Conservation (phyloP, 1,140 invertebrate species). For the Danaus melanippus region DNA sequence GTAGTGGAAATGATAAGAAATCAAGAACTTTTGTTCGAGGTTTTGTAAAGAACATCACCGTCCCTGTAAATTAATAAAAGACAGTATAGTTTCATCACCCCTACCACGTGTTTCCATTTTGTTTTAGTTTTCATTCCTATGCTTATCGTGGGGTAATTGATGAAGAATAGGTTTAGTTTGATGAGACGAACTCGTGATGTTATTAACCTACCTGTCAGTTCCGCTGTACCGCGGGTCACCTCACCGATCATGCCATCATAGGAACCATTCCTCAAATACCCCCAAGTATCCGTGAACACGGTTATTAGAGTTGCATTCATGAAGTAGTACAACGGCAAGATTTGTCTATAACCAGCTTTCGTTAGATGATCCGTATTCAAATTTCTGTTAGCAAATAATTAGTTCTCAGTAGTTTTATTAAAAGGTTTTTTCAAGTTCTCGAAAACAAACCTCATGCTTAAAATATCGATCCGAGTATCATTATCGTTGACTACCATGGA, state of each 20-base stretch:
- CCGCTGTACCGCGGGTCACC: slow-evolving; percentile 68
- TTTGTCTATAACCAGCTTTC: slow-evolving; percentile 72
- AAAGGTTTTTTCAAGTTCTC: not conserved
- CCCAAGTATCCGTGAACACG: slow-evolving; percentile 66
- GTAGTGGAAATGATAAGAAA: slow-evolving; percentile 73
- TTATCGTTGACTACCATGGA: slow-evolving; percentile 31
- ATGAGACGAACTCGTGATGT: slow-evolving; percentile 5
- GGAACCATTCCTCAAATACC: slow-evolving; percentile 57
- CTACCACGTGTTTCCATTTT: too few relatives aligned
- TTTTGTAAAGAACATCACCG: slow-evolving; percentile 70
- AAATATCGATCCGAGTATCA: slow-evolving; percentile 24
- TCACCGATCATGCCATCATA: slow-evolving; percentile 77
- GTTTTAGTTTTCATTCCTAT: too few relatives aligned
- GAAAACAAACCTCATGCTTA: slow-evolving; percentile 23
- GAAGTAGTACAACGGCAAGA: slow-evolving; percentile 64
- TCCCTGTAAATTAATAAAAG: slow-evolving; percentile 45
- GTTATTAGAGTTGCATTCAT: slow-evolving; percentile 69
- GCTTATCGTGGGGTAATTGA: too few relatives aligned
- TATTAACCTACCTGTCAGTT: slow-evolving; percentile 69
- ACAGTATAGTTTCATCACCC: too few relatives aligned
- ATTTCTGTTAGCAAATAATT: slow-evolving; percentile 40
- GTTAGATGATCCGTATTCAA: slow-evolving; percentile 73
- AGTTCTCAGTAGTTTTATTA: too few relatives aligned
- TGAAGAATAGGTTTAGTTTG: too few relatives aligned
- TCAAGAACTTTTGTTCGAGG: slow-evolving; percentile 73